A percentile compares a stretch with the other conserved stretches of the same genome.
phyloP scores from a whole-genome alignment of 2,797 vertebrate species.

The Enteromius mattozi region DNA sequence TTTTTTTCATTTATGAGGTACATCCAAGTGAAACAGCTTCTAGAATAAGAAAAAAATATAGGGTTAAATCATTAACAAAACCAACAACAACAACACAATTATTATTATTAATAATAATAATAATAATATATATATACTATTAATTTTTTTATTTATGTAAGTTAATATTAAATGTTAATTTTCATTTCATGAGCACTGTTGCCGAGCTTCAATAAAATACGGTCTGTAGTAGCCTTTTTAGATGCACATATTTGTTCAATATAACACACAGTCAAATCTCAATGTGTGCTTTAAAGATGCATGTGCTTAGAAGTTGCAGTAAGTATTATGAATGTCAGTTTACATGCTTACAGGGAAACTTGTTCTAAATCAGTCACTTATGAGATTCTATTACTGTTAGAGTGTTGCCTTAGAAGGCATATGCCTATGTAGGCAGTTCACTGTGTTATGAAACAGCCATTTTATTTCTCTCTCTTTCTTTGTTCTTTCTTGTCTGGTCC shows the following conservation, averaged over 20 bases:
- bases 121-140: no score
- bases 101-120: no score
- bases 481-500: slow-evolving; percentile 34
- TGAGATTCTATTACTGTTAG: background rate
- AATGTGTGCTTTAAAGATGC: background rate
- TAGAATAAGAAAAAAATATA: background rate
- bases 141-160: no score
- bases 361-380: background rate
- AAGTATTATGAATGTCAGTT: background rate
- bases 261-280: background rate
- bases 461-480: slow-evolving; percentile 28
- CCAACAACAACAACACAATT: background rate
- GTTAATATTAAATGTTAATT: background rate
- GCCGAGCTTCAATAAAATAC: background rate
- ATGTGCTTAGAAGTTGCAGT: background rate
- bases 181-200: background rate
- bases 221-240: background rate
- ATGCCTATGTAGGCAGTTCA: background rate
- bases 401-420: background rate
- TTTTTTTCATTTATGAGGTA: no score
- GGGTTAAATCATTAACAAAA: no score
- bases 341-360: background rate
- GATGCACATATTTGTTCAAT: background rate
- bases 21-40: background rate
- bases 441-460: background rate